A percentile compares a stretch with the other conserved stretches of the same genome.
Conservation (phyloP, 2,113 vertebrate species). For the Tetrao urogallus region DNA sequence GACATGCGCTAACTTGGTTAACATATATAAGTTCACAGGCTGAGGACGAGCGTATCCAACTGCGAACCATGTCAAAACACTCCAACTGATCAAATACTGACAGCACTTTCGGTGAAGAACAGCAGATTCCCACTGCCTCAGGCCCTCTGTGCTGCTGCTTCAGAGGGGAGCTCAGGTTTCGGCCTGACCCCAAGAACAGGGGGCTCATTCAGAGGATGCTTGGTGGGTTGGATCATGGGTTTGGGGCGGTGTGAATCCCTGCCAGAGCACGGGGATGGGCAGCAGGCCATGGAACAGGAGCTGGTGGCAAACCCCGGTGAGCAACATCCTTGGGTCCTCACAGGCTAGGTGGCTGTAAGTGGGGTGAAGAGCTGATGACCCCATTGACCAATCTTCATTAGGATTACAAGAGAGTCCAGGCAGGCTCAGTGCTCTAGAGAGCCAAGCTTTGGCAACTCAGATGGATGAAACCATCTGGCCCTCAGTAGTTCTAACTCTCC, state of each 20-base stretch:
- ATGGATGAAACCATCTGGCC: background rate
- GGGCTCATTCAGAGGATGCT: conserved; percentile 10
- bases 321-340: background rate
- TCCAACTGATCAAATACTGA: conserved; percentile 20
- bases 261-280: background rate
- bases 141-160: conserved; percentile 1
- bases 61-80: conserved; percentile 21
- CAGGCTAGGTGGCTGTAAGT: background rate
- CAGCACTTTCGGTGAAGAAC: conserved; percentile 18
- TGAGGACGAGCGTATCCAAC: background rate
- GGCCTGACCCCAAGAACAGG: conserved; percentile 3
- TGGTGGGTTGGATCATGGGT: background rate
- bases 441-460: background rate
- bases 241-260: background rate
- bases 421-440: background rate
- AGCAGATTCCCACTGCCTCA: background rate
- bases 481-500: background rate
- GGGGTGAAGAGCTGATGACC: background rate
- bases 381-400: background rate
- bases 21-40: background rate
- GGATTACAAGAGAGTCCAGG: background rate
- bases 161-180: conserved; percentile 31
- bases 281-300: background rate
- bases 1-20: conserved; percentile 29
- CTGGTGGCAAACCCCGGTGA: background rate